phyloP scores from a whole-genome alignment of 1,140 invertebrate genomes.

The Stegodyphus mimosarum region DNA sequence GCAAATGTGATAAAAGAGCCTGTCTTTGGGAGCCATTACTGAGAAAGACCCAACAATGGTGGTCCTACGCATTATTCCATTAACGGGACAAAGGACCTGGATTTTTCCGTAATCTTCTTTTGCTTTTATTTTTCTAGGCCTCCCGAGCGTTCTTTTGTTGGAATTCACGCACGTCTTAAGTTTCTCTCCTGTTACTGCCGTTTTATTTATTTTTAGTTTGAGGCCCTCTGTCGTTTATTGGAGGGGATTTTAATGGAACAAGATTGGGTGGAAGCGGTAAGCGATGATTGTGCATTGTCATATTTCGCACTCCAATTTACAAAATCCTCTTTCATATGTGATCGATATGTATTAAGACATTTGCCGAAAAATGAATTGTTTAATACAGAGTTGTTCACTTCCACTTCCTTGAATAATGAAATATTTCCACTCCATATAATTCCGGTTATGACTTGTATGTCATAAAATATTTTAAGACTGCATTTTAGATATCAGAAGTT shows the following conservation, averaged over 20 bases:
- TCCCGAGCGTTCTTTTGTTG: constrained; percentile 9
- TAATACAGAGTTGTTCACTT: too few species aligned
- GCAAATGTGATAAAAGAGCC: constrained; percentile 19
- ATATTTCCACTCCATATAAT: too few species aligned
- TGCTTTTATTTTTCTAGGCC: not conserved
- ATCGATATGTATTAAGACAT: too few species aligned
- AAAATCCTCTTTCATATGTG: too few species aligned
- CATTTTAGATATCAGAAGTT: too few species aligned
- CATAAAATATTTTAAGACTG: too few species aligned
- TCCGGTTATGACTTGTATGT: too few species aligned
- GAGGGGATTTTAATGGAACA: not conserved
- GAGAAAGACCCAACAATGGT: not conserved
- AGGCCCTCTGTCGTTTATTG: not conserved
- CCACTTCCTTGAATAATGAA: too few species aligned
- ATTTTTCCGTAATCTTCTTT: constrained; percentile 32
- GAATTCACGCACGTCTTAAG: constrained; percentile 17
- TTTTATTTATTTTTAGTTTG: not conserved
- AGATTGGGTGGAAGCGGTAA: not conserved
- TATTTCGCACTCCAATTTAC: too few species aligned
- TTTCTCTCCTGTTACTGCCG: not conserved
- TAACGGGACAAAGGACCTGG: constrained; percentile 18
- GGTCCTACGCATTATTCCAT: constrained; percentile 23
- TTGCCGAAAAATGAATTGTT: too few species aligned
- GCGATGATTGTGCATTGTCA: not conserved
- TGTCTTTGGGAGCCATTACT: constrained; percentile 7